Base-by-base conservation (phyloP, 2,113 vertebrate species). In the Oreochromis spilurus region DNA sequence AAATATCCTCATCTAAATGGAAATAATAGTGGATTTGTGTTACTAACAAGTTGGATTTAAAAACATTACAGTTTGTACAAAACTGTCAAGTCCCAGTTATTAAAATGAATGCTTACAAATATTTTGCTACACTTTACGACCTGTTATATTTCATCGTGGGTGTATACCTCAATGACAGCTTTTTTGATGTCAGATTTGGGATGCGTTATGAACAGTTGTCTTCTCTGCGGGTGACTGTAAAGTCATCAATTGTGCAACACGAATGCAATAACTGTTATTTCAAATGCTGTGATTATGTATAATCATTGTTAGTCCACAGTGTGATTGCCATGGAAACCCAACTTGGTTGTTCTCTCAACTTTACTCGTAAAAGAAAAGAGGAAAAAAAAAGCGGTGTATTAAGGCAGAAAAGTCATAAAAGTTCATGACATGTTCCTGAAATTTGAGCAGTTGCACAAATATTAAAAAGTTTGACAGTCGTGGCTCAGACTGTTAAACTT, bases 311-410 rank as follows among this genome's bases (percentile, higher is more conserved):
- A 79, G 70, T 43, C 55, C 34, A 53, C 43, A 45, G 60, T 72
- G 48, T 43, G 58, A 83, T 79, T 79, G 45, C 45, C 78, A 86
- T 89, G 87, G 84, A 89, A 91, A 84, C 58, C 21, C 17, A 53
- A 65, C 9, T 82, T 79, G 21, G 13, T 83, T 80, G 5, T 55
- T 52, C 70, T 45, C 31, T 72, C 34, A 79, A 89, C 17, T 78
- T 88, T 24, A 38, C 36, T 55, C 7, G 7, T 8, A 21, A 21
- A 14, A 72, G 34, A 67, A 67, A 67, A 67, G 11, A 38, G 6
- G 6, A 26, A 29, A n/a, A 26, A 77, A 43, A 29, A 65, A 60
- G 58, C 9, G 31, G 12, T 36, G 48, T 24, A 31, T 77, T 52
- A n/a, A 52, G 43, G 72, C 45, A 52, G 29, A 24, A 48, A 79